These are phyloP conservation scores for Gasterosteus aculeatus DNA, from an alignment of 2,113 vertebrate genomes.

Conservation along the genomic window DNA sequence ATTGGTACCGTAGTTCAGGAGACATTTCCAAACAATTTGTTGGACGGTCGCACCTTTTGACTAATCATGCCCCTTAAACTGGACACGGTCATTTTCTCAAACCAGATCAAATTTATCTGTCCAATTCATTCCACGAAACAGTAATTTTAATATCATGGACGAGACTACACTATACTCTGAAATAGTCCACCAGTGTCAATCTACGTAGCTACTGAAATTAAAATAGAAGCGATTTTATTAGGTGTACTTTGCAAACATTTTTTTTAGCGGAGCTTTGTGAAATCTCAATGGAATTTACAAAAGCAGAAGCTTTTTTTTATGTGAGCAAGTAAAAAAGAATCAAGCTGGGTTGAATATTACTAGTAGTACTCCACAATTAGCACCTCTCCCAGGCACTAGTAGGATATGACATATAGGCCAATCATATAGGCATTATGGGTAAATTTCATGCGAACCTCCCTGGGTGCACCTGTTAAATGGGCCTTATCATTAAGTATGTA, in stretches of 20 bases:
- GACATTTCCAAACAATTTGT: not conserved
- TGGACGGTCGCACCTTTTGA: not conserved
- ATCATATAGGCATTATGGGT: slow-evolving; percentile 47
- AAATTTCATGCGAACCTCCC: slow-evolving; percentile 55
- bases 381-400: slow-evolving; percentile 14
- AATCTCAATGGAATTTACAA: slow-evolving; percentile 52
- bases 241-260: not conserved
- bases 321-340: not conserved
- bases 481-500: slow-evolving; percentile 59
- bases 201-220: slow-evolving; percentile 11
- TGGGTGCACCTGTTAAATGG: slow-evolving; percentile 57
- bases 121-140: slow-evolving; percentile 2
- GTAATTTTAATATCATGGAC: not conserved
- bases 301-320: slow-evolving; percentile 5
- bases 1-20: not conserved
- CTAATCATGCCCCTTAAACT: not conserved
- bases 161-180: not conserved
- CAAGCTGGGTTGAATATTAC: not conserved
- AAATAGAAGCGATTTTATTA: slow-evolving; percentile 22
- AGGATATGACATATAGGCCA: slow-evolving; percentile 47
- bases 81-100: not conserved
- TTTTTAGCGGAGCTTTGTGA: slow-evolving; percentile 16
- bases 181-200: not conserved
- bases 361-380: slow-evolving; percentile 9
- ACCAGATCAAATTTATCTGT: slow-evolving; percentile 8